These are phyloP conservation scores for Champsocephalus gunnari DNA, from an alignment of 2,797 vertebrate species.

Conservation along the genomic window DNA sequence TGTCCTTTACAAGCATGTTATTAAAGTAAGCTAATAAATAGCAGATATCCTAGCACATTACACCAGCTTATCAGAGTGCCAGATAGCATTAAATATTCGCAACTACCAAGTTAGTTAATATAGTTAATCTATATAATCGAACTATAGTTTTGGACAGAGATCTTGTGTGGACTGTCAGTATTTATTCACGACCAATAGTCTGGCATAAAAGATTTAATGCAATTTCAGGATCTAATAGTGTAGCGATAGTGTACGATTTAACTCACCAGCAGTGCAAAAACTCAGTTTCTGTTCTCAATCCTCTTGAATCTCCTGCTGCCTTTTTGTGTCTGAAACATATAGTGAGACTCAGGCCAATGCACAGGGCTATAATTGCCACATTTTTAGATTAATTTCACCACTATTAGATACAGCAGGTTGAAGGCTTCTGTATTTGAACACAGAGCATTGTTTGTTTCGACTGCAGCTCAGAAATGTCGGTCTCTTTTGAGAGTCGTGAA, in stretches of 20 bases:
- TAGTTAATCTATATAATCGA: not conserved
- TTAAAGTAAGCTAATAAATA: not conserved
- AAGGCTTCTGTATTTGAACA: conserved; percentile 21
- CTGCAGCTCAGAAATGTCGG: conserved; percentile 29
- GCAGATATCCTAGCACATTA: not conserved
- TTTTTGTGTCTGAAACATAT: conserved; percentile 91
- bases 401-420: conserved; percentile 15
- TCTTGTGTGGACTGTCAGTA: conserved; percentile 10
- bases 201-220: conserved; percentile 15
- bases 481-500: conserved; percentile 16
- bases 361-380: conserved; percentile 50
- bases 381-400: conserved; percentile 36
- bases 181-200: conserved; percentile 13
- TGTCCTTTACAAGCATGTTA: not conserved
- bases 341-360: conserved; percentile 81
- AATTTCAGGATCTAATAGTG: conserved; percentile 11
- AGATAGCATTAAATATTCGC: not conserved
- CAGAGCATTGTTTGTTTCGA: conserved; percentile 21
- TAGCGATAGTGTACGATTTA: conserved; percentile 42
- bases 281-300: conserved; percentile 92
- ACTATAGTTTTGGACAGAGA: not conserved
- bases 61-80: not conserved
- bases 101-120: not conserved
- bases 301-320: conserved; percentile 91
- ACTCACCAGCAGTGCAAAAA: conserved; percentile 91